A percentile compares a stretch with the other conserved stretches of the same genome.
phyloP scores from a whole-genome alignment of 1,140 invertebrate species.

The Ridgeia piscesae region DNA sequence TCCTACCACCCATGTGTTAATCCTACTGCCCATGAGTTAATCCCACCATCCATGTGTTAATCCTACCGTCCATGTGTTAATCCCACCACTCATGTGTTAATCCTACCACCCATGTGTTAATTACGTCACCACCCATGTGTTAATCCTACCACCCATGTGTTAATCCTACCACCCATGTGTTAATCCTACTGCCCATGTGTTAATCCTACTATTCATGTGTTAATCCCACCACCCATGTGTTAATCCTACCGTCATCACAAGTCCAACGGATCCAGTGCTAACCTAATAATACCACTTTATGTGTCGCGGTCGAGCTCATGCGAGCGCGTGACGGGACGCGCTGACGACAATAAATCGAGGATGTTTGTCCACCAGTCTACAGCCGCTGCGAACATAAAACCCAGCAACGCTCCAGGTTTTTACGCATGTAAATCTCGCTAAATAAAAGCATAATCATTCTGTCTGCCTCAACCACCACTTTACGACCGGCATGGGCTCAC shows the following conservation, averaged over 20 bases:
- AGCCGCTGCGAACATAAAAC: neutral
- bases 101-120: too few relatives aligned
- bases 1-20: too few relatives aligned
- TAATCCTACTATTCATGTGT: too few relatives aligned
- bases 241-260: neutral
- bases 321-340: neutral
- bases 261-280: neutral
- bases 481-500: neutral
- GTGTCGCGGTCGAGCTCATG: neutral
- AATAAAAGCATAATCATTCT: neutral
- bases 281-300: neutral
- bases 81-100: too few relatives aligned
- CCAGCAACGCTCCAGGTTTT: neutral
- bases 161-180: too few relatives aligned
- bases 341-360: neutral
- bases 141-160: too few relatives aligned
- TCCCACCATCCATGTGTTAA: too few relatives aligned
- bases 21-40: too few relatives aligned
- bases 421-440: neutral
- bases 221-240: too few relatives aligned
- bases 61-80: too few relatives aligned
- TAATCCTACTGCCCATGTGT: neutral
- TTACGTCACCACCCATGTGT: too few relatives aligned
- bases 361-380: neutral
- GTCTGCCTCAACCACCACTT: neutral